phyloP scores from a whole-genome alignment of 2,888 invertebrate species.

The Actias luna region DNA sequence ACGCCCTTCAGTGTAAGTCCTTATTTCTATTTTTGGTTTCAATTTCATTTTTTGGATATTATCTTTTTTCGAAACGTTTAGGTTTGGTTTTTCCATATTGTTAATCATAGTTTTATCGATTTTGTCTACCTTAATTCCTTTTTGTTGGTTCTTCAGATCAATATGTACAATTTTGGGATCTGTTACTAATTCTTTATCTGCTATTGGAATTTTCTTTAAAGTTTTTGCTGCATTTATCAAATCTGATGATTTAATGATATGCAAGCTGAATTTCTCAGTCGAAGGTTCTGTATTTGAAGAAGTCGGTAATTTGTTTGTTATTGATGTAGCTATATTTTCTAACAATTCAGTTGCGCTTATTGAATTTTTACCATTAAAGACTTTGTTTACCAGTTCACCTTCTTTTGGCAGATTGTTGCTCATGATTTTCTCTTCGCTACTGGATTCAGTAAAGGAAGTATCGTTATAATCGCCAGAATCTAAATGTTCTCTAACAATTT shows the following conservation, averaged over 20 bases:
- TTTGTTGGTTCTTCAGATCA: slow-evolving; percentile 17
- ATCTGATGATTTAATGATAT: slow-evolving; percentile 61
- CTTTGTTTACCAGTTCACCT: slow-evolving; percentile 32
- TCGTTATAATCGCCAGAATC: slow-evolving; percentile 70
- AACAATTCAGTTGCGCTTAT: slow-evolving; percentile 58
- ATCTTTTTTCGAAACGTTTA: slow-evolving; percentile 65
- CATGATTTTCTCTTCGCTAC: slow-evolving; percentile 65
- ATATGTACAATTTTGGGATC: slow-evolving; percentile 20
- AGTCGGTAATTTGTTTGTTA: slow-evolving; percentile 50
- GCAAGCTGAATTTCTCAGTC: slow-evolving; percentile 55
- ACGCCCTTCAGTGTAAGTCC: slow-evolving; percentile 67
- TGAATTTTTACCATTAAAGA: slow-evolving; percentile 38
- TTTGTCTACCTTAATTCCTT: slow-evolving; percentile 36
- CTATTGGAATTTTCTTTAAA: slow-evolving; percentile 46
- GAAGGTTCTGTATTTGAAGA: slow-evolving; percentile 29
- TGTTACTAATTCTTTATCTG: slow-evolving; percentile 29
- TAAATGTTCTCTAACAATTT: slow-evolving; percentile 64
- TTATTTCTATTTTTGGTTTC: slow-evolving; percentile 69
- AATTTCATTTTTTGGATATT: slow-evolving; percentile 49
- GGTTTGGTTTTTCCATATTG: slow-evolving; percentile 62
- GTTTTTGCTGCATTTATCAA: slow-evolving; percentile 56
- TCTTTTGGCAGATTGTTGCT: slow-evolving; percentile 47
- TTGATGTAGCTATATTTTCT: slow-evolving; percentile 45
- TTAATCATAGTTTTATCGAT: slow-evolving; percentile 55
- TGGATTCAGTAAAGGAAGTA: slow-evolving; percentile 67